These are phyloP conservation scores for Orussus abietinus DNA, from an alignment of 1,140 invertebrate species.

Conservation along the genomic window DNA sequence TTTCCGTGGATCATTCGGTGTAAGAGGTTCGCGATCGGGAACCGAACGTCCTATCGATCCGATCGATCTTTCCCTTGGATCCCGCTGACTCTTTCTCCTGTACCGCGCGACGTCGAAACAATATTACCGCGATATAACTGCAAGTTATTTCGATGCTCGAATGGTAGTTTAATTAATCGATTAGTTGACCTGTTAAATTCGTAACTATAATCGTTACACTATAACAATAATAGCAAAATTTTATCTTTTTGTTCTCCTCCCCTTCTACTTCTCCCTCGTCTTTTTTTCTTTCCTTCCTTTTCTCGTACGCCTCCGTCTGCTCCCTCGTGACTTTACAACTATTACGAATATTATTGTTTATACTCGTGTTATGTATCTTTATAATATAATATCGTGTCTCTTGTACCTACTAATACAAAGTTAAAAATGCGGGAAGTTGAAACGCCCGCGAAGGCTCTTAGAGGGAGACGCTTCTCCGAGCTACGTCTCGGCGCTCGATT, in stretches of 20 bases:
- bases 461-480: no score
- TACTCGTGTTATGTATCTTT: constrained; percentile 23
- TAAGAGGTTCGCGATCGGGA: no score
- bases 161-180: constrained; percentile 29
- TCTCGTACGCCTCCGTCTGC: constrained; percentile 15
- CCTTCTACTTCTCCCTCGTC: constrained; percentile 16
- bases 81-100: constrained; percentile 5
- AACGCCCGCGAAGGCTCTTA: no score
- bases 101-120: constrained; percentile 9
- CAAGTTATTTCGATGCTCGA: constrained; percentile 36
- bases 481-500: no score
- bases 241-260: constrained; percentile 20
- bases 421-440: constrained; percentile 40
- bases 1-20: no score
- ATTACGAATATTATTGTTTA: constrained; percentile 41
- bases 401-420: constrained; percentile 36
- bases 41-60: no score
- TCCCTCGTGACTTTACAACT: constrained; percentile 28
- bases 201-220: constrained; percentile 30
- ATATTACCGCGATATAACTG: constrained; percentile 23
- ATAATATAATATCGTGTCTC: constrained; percentile 18
- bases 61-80: no score
- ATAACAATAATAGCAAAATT: constrained; percentile 44
- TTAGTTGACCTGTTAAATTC: constrained; percentile 33
- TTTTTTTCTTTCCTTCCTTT: constrained; percentile 9